Conservation (phyloP, 92 coral and sea anemone species). For the Heteractis magnifica region DNA sequence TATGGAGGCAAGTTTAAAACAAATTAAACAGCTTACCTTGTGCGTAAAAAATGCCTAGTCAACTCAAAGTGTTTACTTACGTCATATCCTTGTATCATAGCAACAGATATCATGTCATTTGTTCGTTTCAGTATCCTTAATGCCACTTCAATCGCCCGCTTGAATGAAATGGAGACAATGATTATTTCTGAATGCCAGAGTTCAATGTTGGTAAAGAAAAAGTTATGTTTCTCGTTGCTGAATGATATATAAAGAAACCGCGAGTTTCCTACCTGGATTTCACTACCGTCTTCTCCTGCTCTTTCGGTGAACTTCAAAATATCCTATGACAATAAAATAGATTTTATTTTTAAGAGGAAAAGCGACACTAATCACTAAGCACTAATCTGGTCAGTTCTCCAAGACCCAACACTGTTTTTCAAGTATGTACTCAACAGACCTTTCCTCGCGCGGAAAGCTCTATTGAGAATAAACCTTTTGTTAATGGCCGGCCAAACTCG, state of each 20-base stretch:
- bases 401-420: no score
- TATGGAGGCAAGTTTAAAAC: background rate
- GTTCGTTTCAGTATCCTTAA: constrained; percentile 85
- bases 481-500: no score
- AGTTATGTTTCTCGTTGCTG: background rate
- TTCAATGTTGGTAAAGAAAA: background rate
- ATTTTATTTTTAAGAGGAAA: no score
- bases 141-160: constrained; percentile 82
- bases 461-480: no score
- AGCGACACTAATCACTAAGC: no score
- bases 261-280: constrained; percentile 51
- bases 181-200: background rate
- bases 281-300: constrained; percentile 79
- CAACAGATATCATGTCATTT: constrained; percentile 86
- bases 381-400: no score
- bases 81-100: constrained; percentile 83
- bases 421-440: no score
- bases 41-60: no score
- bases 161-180: background rate
- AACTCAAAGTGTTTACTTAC: constrained; percentile 25
- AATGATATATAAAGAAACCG: background rate
- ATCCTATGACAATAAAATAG: constrained; percentile 39
- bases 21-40: background rate
- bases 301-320: constrained; percentile 77
- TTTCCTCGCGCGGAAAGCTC: no score